Conservation (phyloP, 2,113 vertebrate species). For the Polyodon spathula region DNA sequence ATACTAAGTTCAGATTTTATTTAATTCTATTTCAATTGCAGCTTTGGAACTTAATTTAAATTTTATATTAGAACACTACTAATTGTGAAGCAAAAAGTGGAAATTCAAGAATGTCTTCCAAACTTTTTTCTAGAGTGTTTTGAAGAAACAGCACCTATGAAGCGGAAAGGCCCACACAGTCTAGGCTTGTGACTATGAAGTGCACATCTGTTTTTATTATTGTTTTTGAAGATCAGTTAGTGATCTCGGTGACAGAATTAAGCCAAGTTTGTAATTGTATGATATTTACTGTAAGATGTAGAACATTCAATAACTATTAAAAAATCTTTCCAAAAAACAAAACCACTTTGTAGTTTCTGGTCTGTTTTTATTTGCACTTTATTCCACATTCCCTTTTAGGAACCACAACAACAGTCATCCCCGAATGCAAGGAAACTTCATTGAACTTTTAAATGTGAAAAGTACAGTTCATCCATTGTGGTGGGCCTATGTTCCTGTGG, state of each 20-base stretch:
- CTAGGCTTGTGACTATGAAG: conserved; percentile 77
- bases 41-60: conserved; percentile 33
- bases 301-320: conserved; percentile 98
- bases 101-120: conserved; percentile 84
- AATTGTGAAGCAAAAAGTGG: conserved; percentile 66
- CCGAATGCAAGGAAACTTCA: too few species aligned
- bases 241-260: conserved; percentile 92
- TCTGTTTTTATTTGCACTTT: too few species aligned
- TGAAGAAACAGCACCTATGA: conserved; percentile 54
- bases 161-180: conserved; percentile 54
- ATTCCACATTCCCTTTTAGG: too few species aligned
- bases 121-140: conserved; percentile 54
- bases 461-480: too few species aligned
- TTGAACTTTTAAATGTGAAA: too few species aligned
- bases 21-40: conserved; percentile 29
- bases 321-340: conserved; percentile 84
- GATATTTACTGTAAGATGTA: conserved; percentile 99
- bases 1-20: conserved; percentile 44
- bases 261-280: conserved; percentile 99
- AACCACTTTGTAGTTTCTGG: too few species aligned
- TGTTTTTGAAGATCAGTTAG: conserved; percentile 77
- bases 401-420: too few species aligned
- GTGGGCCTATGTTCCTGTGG: too few species aligned
- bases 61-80: conserved; percentile 62
- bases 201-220: conserved; percentile 74